Conservation (phyloP, 2,888 invertebrate genomes). For the Ypsolopha scabrella region DNA sequence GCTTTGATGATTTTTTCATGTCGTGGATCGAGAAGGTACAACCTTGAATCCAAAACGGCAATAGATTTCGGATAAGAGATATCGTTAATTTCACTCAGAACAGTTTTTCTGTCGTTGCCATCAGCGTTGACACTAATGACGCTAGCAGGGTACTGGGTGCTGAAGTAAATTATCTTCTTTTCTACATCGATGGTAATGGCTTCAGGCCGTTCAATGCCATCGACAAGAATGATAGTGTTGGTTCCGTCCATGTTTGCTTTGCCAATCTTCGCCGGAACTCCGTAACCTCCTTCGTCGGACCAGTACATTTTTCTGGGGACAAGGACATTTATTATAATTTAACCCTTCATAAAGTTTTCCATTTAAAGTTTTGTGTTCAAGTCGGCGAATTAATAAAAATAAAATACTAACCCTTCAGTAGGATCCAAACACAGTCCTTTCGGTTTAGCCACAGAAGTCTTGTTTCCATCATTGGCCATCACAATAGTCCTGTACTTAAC, state of each 20-base stretch:
- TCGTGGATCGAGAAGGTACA: constrained; percentile 89
- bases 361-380: too few relatives aligned
- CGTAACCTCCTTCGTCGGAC: constrained; percentile 95
- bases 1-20: constrained; percentile 92
- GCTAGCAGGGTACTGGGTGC: constrained; percentile 79
- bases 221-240: constrained; percentile 78
- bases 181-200: constrained; percentile 89
- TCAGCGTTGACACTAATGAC: constrained; percentile 79
- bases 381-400: too few relatives aligned
- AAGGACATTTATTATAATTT: too few relatives aligned
- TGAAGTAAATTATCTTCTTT: constrained; percentile 89
- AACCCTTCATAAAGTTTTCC: too few relatives aligned
- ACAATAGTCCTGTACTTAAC: constrained; percentile 86
- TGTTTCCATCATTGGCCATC: constrained; percentile 89
- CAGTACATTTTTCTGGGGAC: constrained; percentile 84
- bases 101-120: constrained; percentile 76
- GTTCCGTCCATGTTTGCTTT: constrained; percentile 95
- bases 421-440: constrained; percentile 92
- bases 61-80: constrained; percentile 85
- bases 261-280: constrained; percentile 89
- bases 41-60: constrained; percentile 82
- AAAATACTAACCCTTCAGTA: constrained; percentile 78
- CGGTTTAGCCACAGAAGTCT: constrained; percentile 88
- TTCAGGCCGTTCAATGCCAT: constrained; percentile 80
- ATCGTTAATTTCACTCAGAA: constrained; percentile 77